Evolutionary conservation across 2,888 invertebrate species (phyloP), one percentile per base, ranked within the genome.

Genomic region (Pyrgus malvae): DNA sequence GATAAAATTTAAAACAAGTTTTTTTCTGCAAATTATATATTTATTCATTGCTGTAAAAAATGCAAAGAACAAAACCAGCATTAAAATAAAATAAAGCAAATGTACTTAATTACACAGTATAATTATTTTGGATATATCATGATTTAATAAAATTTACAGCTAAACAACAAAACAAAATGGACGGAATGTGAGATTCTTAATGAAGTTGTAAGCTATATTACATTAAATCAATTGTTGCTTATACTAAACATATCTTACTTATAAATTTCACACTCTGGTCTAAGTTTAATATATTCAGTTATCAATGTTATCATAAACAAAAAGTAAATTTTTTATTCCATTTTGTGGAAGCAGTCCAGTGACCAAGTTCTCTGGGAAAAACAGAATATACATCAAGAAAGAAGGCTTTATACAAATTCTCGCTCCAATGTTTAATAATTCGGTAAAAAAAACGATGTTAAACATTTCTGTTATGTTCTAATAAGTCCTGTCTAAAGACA

Each of bases 121-220:
- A 40, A 2, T 21, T 86, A 85, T 86, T 85, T 83, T 83, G 76
- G 83, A 85, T 79, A 65, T 63, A 59, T 59, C 58, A 67, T 61
- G 80, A 79, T 77, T 81, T 70, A 85, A 83, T 85, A 85, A 78
- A 82, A 75, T 83, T 77, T 85, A 85, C 68, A 87, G 85, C 87
- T 87, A 83, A 80, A 67, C 77, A 88, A 88, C 83, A 80, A 85
- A 89, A 85, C 65, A n/a, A 80, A 81, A 83, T 89, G 90, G 90
- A 90, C 90, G 90, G 90, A 90, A 89, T 90, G 87, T 87, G 83
- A 85, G 83, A 87, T 83, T 80, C 83, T 73, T 80, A 80, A 68
- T 67, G 68, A 72, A 76, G 68, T 58, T 58, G 58, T 59, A 60
- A 57, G 53, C 56, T 57, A 45, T 35, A 55, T 50, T 64, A 64